These are phyloP conservation scores for Podarcis raffonei DNA, from an alignment of 2,113 vertebrate genomes.

Conservation along the genomic window DNA sequence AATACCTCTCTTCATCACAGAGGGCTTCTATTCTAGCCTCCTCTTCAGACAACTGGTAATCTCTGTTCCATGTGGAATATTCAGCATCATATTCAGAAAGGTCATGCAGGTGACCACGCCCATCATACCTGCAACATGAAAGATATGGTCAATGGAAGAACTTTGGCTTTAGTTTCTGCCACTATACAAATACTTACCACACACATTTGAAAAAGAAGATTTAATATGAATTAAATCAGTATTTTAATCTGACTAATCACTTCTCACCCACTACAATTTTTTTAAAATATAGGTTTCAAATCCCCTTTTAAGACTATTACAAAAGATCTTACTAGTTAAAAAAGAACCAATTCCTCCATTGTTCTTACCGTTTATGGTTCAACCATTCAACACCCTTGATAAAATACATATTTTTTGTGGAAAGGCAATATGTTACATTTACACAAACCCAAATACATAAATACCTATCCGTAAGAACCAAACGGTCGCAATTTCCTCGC, in stretches of 20 bases:
- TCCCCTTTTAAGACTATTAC: conserved; percentile 64
- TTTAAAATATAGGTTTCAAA: conserved; percentile 64
- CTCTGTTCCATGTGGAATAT: conserved; percentile 93
- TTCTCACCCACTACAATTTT: conserved; percentile 68
- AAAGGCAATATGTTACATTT: conserved; percentile 95
- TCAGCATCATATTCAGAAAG: conserved; percentile 99
- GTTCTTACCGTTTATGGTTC: conserved; percentile 94
- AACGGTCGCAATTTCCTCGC: conserved; percentile 98
- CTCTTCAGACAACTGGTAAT: conserved; percentile 96
- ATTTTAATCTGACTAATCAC: conserved; percentile 71
- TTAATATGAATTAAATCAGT: conserved; percentile 58
- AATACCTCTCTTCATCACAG: conserved; percentile 99
- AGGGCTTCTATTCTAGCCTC: conserved; percentile 95
- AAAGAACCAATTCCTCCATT: conserved; percentile 70
- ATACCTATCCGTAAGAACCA: conserved; percentile 99
- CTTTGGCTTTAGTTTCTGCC: conserved; percentile 53
- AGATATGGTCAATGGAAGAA: conserved; percentile 78
- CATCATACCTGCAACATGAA: conserved; percentile 96
- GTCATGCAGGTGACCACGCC: conserved; percentile 99
- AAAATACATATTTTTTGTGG: conserved; percentile 83
- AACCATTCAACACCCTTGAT: conserved; percentile 84
- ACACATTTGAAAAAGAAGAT: conserved; percentile 57
- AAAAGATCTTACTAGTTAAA: conserved; percentile 67
- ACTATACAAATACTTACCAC: conserved; percentile 76
- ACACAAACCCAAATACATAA: conserved; percentile 99